phyloP scores from a whole-genome alignment of 2,797 vertebrate genomes.

The Australoheros facetus region DNA sequence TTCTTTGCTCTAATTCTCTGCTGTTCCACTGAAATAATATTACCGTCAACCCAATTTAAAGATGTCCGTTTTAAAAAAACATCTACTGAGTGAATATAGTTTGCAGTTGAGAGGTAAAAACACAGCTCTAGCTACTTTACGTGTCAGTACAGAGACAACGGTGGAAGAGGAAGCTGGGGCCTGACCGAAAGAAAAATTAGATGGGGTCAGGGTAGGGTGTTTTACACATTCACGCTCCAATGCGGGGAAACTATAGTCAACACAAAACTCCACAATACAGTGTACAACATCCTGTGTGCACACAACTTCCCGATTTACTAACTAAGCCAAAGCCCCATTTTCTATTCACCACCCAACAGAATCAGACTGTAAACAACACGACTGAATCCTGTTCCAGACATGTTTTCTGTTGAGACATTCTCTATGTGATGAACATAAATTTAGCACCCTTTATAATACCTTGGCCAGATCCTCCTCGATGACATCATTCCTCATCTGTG shows the following conservation, averaged over 20 bases:
- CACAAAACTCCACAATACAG: not conserved
- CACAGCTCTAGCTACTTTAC: not conserved
- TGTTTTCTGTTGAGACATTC: not conserved
- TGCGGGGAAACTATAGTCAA: conserved; percentile 4
- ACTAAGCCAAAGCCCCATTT: not conserved
- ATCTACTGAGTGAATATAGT: not conserved
- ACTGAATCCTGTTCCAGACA: not conserved
- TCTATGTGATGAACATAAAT: not conserved
- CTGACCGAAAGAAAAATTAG: not conserved
- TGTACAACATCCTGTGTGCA: conserved; percentile 38
- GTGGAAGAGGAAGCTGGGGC: conserved; percentile 28
- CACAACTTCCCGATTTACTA: conserved; percentile 18
- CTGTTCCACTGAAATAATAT: not conserved
- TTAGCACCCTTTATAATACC: conserved; percentile 76
- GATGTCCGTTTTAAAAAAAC: not conserved
- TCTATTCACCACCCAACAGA: not conserved
- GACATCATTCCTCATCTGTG: conserved; percentile 99
- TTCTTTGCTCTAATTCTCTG: not conserved
- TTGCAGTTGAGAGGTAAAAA: not conserved
- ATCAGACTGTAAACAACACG: not conserved
- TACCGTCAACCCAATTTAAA: not conserved
- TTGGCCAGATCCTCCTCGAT: conserved; percentile 99
- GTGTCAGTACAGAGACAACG: not conserved
- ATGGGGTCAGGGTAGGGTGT: not conserved
- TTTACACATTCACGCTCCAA: conserved; percentile 30